phyloP scores from a whole-genome alignment of 2,888 invertebrate species.

The Nomada fabriciana region DNA sequence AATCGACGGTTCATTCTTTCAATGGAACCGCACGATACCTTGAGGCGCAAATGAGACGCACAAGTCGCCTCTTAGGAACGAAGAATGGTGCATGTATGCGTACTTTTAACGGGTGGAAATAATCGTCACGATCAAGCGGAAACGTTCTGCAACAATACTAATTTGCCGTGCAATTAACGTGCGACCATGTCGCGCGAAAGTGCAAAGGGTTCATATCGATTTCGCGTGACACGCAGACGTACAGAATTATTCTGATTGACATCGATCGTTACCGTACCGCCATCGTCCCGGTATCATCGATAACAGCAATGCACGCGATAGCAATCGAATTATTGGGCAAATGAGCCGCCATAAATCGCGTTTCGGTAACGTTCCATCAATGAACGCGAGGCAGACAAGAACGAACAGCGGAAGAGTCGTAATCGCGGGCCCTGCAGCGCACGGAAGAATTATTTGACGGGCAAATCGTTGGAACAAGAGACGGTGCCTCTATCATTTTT shows the following conservation, averaged over 20 bases:
- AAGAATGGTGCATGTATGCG: too few relatives aligned
- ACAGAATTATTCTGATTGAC: too few relatives aligned
- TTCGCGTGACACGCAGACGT: background rate
- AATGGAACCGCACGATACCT: background rate
- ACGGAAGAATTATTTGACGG: slow-evolving; percentile 66
- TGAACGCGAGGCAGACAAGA: slow-evolving; percentile 15
- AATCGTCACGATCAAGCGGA: slow-evolving; percentile 22
- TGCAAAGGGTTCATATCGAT: background rate
- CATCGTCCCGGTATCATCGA: background rate
- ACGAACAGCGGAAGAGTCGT: slow-evolving; percentile 19
- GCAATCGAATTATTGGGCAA: slow-evolving; percentile 34
- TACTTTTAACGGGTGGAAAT: background rate
- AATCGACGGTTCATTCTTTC: slow-evolving; percentile 29
- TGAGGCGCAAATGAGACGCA: background rate
- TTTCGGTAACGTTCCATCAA: slow-evolving; percentile 23
- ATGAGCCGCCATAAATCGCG: slow-evolving; percentile 28
- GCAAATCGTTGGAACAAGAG: slow-evolving; percentile 58
- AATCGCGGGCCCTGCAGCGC: slow-evolving; percentile 58
- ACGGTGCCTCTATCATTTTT: slow-evolving; percentile 24
- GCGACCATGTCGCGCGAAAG: too few relatives aligned
- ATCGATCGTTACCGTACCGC: background rate
- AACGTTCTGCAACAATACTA: background rate
- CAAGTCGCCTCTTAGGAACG: background rate
- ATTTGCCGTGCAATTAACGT: slow-evolving; percentile 1
- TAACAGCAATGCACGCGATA: background rate